Evolutionary conservation across 2,888 invertebrate species (phyloP), one percentile per base, ranked within the genome.

Genomic region (Drosophila acutilabella): DNA sequence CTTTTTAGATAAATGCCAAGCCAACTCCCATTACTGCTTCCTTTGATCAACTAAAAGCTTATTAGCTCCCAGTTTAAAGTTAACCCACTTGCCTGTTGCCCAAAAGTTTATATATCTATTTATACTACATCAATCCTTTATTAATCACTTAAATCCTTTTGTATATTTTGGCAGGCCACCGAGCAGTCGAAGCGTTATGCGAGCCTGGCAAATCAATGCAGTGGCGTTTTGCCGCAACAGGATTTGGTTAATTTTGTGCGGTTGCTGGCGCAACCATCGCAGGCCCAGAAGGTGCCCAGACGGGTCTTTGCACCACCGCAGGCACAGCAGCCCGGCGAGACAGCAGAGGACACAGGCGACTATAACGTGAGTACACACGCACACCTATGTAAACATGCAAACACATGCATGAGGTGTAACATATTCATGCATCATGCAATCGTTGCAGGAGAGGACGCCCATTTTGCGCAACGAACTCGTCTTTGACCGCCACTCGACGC

Each of bases 151-250:
- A 20, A 56, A 56, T 56, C 7, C 30, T 13, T 26, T 1, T 38
- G 42, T 13, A 36, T 23, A 38, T 41, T 26, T 41, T 20, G 67
- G 14, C 36, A 75, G 97, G 95, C 96, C 51, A 94, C 94, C 88
- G 97, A 97, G 88, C 97, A 97, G 91, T 95, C 95, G 26, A 95
- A 96, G 74, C 95, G 98, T 71, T 98, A 98, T 93, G 97, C 96
- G 90, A 95, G 95, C 13, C 93, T 98, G 51, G 94, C 96, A 75
- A 94, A 95, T 53, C 96, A 97, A 85, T 96, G 97, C 77, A 95
- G 95, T 67, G 94, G 95, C 0, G 95, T 98, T 92, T 97, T 89
- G 16, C 90, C 92, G 4, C 87, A 88, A 50, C 92, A 92, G 85
- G 92, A 92, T 76, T 82, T 92, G 71, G 95, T 95, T 23, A 96